These are phyloP conservation scores for Temnothorax rugatulus DNA, from an alignment of 2,888 invertebrate species.

Conservation along the genomic window DNA sequence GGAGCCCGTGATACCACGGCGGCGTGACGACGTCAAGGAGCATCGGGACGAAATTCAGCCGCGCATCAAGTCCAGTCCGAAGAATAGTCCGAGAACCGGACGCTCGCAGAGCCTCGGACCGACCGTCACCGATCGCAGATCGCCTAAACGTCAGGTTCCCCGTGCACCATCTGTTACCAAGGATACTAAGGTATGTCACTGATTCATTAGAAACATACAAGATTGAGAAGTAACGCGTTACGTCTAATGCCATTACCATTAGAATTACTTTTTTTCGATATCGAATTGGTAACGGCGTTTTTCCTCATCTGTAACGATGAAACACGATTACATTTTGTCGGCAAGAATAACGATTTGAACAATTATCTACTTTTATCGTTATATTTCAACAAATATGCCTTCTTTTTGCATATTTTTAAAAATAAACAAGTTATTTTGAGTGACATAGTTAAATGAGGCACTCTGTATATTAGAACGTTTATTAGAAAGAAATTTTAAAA, in stretches of 20 bases:
- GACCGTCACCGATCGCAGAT: slow-evolving; percentile 89
- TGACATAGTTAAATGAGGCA: too few relatives aligned
- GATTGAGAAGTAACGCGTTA: neutral
- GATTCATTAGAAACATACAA: neutral
- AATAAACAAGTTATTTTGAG: too few relatives aligned
- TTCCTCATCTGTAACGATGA: neutral
- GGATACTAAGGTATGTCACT: slow-evolving; percentile 81
- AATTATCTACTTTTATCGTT: neutral
- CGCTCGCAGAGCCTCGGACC: slow-evolving; percentile 92
- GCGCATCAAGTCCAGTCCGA: slow-evolving; percentile 87
- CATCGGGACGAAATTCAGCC: slow-evolving; percentile 83
- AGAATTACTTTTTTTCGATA: neutral
- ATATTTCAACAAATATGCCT: neutral
- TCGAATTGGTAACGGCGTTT: neutral
- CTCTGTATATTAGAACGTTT: neutral
- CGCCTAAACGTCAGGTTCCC: slow-evolving; percentile 92
- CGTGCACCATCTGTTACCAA: slow-evolving; percentile 83
- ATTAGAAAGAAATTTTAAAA: neutral
- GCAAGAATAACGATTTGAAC: neutral
- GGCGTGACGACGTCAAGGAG: slow-evolving; percentile 87
- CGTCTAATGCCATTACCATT: neutral
- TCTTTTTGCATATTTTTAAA: too few relatives aligned
- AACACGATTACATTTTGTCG: neutral
- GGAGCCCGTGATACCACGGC: slow-evolving; percentile 89
- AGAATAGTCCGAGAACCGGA: slow-evolving; percentile 88